Evolutionary conservation across 1,140 invertebrate species (phyloP).

Genomic region (Potamilus streckersoni): DNA sequence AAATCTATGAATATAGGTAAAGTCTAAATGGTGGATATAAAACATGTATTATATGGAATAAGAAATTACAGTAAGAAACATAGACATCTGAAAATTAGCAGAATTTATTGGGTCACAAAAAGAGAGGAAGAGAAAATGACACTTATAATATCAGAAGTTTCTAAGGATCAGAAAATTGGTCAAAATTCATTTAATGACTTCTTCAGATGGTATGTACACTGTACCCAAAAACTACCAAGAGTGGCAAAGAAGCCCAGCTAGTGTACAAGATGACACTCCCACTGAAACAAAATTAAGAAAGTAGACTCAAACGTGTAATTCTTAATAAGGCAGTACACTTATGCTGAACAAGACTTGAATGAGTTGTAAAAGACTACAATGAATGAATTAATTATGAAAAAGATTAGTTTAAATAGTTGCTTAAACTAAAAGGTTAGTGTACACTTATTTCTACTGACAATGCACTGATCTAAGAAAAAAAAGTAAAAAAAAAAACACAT

Average conservation of each 20-base stretch:
- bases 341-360: no score
- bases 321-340: no score
- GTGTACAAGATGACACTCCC: neutral
- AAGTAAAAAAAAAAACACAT: no score
- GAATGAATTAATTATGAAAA: no score
- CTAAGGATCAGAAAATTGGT: neutral
- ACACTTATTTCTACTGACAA: no score
- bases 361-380: no score
- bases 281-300: neutral
- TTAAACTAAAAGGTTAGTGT: no score
- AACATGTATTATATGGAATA: slow-evolving; percentile 4
- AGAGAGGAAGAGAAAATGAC: slow-evolving; percentile 5
- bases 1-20: slow-evolving; percentile 3
- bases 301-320: neutral
- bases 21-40: slow-evolving; percentile 12
- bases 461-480: no score
- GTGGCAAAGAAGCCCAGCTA: neutral
- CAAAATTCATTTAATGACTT: neutral
- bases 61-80: neutral
- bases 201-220: slow-evolving; percentile 2
- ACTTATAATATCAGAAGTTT: neutral
- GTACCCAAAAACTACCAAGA: neutral
- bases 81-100: neutral
- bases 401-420: no score
- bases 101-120: neutral